phyloP scores from a whole-genome alignment of 2,797 vertebrate genomes.

The Coreius guichenoti region DNA sequence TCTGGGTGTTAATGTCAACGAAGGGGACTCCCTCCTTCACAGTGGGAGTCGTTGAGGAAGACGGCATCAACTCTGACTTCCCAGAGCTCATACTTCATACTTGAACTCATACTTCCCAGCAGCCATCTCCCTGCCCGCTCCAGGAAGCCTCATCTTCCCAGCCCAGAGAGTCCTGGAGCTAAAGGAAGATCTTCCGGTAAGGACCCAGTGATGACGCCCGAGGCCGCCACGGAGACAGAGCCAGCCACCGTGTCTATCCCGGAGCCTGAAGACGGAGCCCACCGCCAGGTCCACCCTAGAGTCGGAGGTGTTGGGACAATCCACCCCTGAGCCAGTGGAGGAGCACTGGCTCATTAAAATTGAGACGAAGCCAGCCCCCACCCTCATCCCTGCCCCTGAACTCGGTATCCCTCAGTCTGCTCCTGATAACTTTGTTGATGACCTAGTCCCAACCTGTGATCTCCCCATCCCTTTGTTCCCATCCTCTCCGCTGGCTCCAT shows the following conservation, averaged over 20 bases:
- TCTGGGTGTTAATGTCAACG: background rate
- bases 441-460: background rate
- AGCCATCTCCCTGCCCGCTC: background rate
- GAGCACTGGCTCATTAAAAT: background rate
- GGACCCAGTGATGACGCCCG: background rate
- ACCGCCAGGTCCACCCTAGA: background rate
- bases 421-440: background rate
- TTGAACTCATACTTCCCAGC: too few relatives aligned
- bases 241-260: too few relatives aligned
- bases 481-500: background rate
- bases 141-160: background rate
- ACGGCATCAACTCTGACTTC: background rate
- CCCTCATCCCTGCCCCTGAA: background rate
- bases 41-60: background rate
- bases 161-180: too few relatives aligned
- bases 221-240: too few relatives aligned
- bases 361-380: background rate
- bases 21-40: background rate
- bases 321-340: background rate
- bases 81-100: background rate
- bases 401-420: background rate
- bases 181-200: too few relatives aligned
- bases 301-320: background rate
- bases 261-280: background rate
- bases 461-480: background rate